Conservation (phyloP, 2,888 invertebrate species). For the Ptilodon capucinus region DNA sequence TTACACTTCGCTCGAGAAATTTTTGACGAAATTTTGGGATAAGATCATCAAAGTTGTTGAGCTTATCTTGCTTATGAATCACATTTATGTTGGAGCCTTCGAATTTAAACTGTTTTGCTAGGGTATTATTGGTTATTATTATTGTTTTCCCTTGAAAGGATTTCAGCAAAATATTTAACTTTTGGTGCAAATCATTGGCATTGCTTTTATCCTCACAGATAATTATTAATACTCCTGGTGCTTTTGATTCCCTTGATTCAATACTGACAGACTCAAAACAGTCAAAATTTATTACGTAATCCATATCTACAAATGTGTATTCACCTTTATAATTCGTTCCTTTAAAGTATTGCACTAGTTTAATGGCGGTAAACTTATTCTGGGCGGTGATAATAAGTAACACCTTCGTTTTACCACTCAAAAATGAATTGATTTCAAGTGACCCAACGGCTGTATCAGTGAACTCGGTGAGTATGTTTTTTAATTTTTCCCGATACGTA, state of each 20-base stretch:
- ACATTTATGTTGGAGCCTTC: background rate
- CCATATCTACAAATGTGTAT: slow-evolving; percentile 17
- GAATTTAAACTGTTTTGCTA: background rate
- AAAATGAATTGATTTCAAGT: slow-evolving; percentile 7
- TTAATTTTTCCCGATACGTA: slow-evolving; percentile 8
- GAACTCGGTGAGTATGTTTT: slow-evolving; percentile 8
- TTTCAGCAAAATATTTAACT: background rate
- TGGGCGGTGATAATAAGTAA: slow-evolving; percentile 11
- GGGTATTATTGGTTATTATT: slow-evolving; percentile 4
- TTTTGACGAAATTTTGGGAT: slow-evolving; percentile 1
- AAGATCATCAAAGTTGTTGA: slow-evolving; percentile 11
- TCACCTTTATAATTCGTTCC: background rate
- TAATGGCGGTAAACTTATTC: slow-evolving; percentile 14
- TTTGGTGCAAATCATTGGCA: background rate
- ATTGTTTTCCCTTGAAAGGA: slow-evolving; percentile 15
- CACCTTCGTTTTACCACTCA: slow-evolving; percentile 3
- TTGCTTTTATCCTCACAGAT: background rate
- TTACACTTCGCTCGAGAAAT: slow-evolving; percentile 12
- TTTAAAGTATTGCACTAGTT: slow-evolving; percentile 20
- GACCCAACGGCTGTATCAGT: slow-evolving; percentile 4
- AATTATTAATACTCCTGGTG: slow-evolving; percentile 6
- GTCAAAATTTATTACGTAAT: slow-evolving; percentile 7
- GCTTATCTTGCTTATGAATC: slow-evolving; percentile 2
- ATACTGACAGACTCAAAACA: slow-evolving; percentile 12
- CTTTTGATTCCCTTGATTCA: slow-evolving; percentile 6